Evolutionary conservation across 2,113 vertebrate species (phyloP).

Genomic region (Leptobrachium leishanense): DNA sequence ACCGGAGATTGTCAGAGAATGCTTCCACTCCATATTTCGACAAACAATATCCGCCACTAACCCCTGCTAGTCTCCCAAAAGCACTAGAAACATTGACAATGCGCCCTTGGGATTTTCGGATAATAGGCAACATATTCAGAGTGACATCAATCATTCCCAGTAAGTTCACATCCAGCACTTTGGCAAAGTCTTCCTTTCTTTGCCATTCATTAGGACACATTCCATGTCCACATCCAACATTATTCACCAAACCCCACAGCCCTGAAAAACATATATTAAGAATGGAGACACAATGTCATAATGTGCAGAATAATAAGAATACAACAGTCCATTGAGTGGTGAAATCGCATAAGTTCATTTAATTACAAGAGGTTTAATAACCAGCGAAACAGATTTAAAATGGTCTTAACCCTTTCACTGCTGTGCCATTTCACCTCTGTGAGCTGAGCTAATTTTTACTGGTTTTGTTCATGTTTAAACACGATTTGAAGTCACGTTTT

Average conservation of each 20-base stretch:
- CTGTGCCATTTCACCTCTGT: too few relatives aligned
- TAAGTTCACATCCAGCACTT: slow-evolving; percentile 52
- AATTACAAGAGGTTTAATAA: too few relatives aligned
- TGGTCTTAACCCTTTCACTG: too few relatives aligned
- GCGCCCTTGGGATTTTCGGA: slow-evolving; percentile 59
- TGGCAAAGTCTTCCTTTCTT: slow-evolving; percentile 53
- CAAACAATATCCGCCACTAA: slow-evolving; percentile 58
- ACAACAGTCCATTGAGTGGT: too few relatives aligned
- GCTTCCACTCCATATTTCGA: slow-evolving; percentile 62
- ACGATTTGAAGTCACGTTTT: too few relatives aligned
- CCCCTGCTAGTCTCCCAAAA: slow-evolving; percentile 54
- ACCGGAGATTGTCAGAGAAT: slow-evolving; percentile 64
- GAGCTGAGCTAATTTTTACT: too few relatives aligned
- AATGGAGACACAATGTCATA: neutral
- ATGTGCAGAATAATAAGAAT: too few relatives aligned
- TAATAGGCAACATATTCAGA: slow-evolving; percentile 57
- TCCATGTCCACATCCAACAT: slow-evolving; percentile 55
- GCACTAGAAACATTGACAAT: slow-evolving; percentile 63
- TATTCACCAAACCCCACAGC: slow-evolving; percentile 64
- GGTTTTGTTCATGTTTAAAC: too few relatives aligned
- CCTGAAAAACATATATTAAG: slow-evolving; percentile 35
- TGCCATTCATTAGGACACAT: slow-evolving; percentile 57
- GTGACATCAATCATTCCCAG: slow-evolving; percentile 59
- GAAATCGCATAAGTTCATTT: too few relatives aligned
- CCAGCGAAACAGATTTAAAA: too few relatives aligned